Evolutionary conservation across 2,113 vertebrate genomes (phyloP), one percentile per base, ranked within the genome.

Genomic region (Gavia stellata): DNA sequence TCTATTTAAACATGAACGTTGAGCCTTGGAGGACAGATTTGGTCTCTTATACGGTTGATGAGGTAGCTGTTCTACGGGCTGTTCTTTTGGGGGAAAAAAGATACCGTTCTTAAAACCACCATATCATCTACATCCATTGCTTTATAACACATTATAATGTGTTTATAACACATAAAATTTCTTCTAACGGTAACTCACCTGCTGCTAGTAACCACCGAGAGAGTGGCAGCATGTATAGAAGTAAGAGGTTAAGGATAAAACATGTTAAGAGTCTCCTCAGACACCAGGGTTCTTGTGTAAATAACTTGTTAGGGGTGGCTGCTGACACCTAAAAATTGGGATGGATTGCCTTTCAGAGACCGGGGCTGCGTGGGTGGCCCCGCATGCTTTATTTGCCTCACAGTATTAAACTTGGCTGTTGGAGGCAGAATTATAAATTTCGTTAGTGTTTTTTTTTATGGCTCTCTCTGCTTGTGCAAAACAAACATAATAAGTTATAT

Each of bases 111-210:
- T 17, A 15, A 33, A 56, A n/a, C 52, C 20, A 9, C 5, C 7
- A 12, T 34, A 20, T 62, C 4, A 0, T 28, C 47, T 68, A 0
- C 31, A 38, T 17, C 0, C 2, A 9, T 56, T 19, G 47, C 68
- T 36, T 42, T 14, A 0, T 6, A 1, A 13, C 25, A 13, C 24
- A 0, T 26, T 14, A 4, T 1, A n/a, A n/a, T n/a, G n/a, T n/a
- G n/a, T 36, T 42, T 14, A 0, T 6, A 1, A 13, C 25, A 13
- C 24, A 0, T 26, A 12, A 4, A 1, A 0, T 52, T 29, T 53
- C 52, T 31, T 8, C 25, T 21, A 2, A 5, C 9, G 36, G 36
- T 8, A 4, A 25, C 40, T 56, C 52, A 6, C 53, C 49, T 38
- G 17, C 19, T 12, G 38, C 24, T 10, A 0, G 52, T 24, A 16